phyloP scores from a whole-genome alignment of 2,888 invertebrate genomes.

The Orchestes rusci region DNA sequence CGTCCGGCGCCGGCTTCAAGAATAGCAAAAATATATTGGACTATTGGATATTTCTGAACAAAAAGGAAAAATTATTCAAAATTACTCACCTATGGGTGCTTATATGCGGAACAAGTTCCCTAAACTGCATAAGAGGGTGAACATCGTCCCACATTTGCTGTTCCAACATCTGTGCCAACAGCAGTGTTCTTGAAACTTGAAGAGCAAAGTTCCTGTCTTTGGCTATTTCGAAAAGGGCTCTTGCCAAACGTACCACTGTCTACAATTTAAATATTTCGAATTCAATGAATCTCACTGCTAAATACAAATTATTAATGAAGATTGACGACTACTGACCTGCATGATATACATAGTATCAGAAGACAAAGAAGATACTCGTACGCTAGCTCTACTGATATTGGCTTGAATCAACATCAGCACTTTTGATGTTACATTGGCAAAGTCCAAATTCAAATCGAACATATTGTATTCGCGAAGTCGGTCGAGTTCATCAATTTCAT shows the following conservation, averaged over 20 bases:
- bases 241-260: constrained; percentile 84
- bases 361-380: constrained; percentile 77
- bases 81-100: constrained; percentile 61
- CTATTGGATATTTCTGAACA: no score
- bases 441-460: constrained; percentile 70
- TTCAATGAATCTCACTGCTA: neutral
- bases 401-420: constrained; percentile 92
- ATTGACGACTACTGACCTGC: constrained; percentile 59
- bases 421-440: constrained; percentile 89
- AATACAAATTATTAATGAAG: neutral
- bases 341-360: constrained; percentile 86
- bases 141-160: constrained; percentile 83
- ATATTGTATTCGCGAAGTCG: constrained; percentile 67
- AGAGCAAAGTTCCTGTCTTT: constrained; percentile 74
- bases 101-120: constrained; percentile 54
- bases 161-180: constrained; percentile 89
- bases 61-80: no score
- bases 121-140: constrained; percentile 81
- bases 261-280: no score
- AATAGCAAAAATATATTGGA: no score
- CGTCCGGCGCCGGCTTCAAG: no score
- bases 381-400: constrained; percentile 72
- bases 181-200: constrained; percentile 77
- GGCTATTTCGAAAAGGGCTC: constrained; percentile 92
- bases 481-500: constrained; percentile 89